Base-by-base conservation (phyloP, 2,888 invertebrate genomes). In the Hydrotaea cyrtoneurina region DNA sequence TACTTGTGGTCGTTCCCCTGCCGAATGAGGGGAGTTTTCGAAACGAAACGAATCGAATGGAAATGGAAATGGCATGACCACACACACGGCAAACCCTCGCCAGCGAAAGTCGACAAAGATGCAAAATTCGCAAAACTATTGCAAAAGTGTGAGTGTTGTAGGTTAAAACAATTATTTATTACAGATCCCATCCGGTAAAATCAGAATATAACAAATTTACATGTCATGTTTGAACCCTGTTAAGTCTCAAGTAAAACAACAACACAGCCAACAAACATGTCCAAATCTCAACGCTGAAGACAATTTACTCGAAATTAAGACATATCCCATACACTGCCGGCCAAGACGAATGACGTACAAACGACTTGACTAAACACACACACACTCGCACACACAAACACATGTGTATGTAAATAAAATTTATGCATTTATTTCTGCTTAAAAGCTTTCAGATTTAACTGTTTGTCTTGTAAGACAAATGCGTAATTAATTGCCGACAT, bases 391-490 rank as follows among this genome's bases (percentile, higher is more conserved):
- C 46, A 36, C 10, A 10, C 10, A 13, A 71, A 7, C n/a, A 46
- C 43, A 36, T 46, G 62, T 78, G 72, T 23, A 76, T 72, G 74
- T 71, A 76, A n/a, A 73, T 10, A 26, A 62, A 85, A 79, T 66
- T 64, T 78, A 78, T 77, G 78, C 73, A 72, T 79, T 39, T 74
- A 62, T 64, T 53, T 53, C 53, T 77, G 75, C 26, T 23, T 55
- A 72, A 66, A 36, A 75, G 69, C 53, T 72, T 75, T 86, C 79
- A 84, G 83, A 85, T 78, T 84, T 87, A 87, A 87, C 86, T 86
- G 88, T 90, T 89, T 90, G 90, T 90, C 90, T 91, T 91, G 91
- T 91, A 91, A 91, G 91, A 91, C 91, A 91, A 91, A 91, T 90
- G 89, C 87, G 90, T 91, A 91, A 91, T 91, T 91, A 91, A 91